These are phyloP conservation scores for Drosophila willistoni DNA, from an alignment of 1,140 invertebrate genomes.

Conservation along the genomic window DNA sequence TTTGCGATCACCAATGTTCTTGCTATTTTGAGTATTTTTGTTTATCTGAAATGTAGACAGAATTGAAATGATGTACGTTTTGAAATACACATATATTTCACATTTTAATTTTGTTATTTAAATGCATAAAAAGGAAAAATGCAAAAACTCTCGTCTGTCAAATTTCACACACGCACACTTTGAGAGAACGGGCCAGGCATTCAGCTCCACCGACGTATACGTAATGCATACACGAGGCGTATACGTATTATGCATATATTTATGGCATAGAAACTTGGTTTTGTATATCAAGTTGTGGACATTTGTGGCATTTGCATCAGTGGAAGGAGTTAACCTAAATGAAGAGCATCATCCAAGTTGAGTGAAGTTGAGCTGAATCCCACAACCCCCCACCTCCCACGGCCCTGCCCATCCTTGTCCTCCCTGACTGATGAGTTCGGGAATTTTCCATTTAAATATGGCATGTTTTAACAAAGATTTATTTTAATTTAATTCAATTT, in stretches of 20 bases:
- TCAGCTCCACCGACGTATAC: constrained; percentile 47
- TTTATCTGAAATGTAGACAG: constrained; percentile 61
- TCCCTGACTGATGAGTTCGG: not conserved
- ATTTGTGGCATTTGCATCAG: constrained; percentile 33
- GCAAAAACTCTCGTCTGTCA: constrained; percentile 60
- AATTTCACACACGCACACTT: constrained; percentile 28
- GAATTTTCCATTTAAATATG: constrained; percentile 29
- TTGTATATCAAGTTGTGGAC: constrained; percentile 14
- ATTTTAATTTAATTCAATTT: constrained; percentile 71
- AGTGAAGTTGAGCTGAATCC: constrained; percentile 7
- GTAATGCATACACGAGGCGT: constrained; percentile 58
- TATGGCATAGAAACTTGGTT: constrained; percentile 34
- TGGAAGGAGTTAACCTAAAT: not conserved
- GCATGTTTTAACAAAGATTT: constrained; percentile 50
- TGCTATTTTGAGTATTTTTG: constrained; percentile 71
- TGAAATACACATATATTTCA: constrained; percentile 57
- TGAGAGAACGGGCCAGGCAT: constrained; percentile 27
- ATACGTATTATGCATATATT: constrained; percentile 43
- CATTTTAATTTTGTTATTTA: constrained; percentile 76
- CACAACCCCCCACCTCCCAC: not conserved
- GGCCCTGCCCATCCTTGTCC: too few relatives aligned
- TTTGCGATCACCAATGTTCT: constrained; percentile 84
- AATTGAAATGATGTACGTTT: constrained; percentile 35
- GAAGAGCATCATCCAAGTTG: constrained; percentile 3
- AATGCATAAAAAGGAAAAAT: constrained; percentile 75